Evolutionary conservation across 35 echinoderm and acorn worm genomes (phyloP).

Genomic region (Hemicentrotus pulcherrimus): DNA sequence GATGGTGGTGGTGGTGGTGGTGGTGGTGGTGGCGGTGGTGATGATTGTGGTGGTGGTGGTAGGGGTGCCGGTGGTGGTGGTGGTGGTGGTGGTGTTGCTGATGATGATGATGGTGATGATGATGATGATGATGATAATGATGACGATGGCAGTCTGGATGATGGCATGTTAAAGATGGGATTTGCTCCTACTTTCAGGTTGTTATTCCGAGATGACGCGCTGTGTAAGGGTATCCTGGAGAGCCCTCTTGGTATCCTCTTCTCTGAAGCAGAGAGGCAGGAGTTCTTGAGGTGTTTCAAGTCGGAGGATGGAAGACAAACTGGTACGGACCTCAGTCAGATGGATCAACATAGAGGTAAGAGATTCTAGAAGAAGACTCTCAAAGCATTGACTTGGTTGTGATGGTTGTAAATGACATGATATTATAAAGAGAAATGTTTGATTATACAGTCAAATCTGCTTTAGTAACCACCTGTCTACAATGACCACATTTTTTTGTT

Average conservation of each 20-base stretch:
- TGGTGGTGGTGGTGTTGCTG: too few relatives aligned
- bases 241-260: conserved; percentile 26
- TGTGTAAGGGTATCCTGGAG: background rate
- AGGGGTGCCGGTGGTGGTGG: too few relatives aligned
- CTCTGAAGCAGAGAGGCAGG: background rate
- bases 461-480: too few relatives aligned
- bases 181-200: conserved; percentile 9
- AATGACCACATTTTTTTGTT: too few relatives aligned
- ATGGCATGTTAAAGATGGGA: background rate
- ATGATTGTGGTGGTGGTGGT: too few relatives aligned
- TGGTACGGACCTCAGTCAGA: background rate
- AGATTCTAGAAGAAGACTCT: background rate
- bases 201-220: conserved; percentile 41
- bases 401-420: too few relatives aligned
- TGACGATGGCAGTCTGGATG: too few relatives aligned
- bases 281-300: background rate
- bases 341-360: background rate
- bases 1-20: too few relatives aligned
- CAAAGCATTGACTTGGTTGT: too few relatives aligned
- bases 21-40: too few relatives aligned
- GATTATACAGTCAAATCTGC: too few relatives aligned
- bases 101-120: background rate
- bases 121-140: background rate
- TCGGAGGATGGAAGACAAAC: background rate
- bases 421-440: too few relatives aligned